Evolutionary conservation across 2,113 vertebrate genomes (phyloP).

Genomic region (Oncorhynchus kisutch): DNA sequence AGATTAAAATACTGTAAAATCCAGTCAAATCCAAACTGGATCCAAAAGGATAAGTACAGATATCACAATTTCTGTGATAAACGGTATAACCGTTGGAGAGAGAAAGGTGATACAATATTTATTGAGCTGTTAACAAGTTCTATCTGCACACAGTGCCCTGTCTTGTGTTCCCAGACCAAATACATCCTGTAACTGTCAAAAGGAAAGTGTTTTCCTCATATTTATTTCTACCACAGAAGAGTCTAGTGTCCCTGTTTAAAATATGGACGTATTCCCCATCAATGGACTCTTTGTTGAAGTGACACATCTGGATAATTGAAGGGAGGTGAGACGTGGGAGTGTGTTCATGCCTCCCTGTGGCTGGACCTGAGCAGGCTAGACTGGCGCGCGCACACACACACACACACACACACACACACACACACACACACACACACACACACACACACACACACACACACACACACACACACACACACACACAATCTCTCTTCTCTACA

Average conservation of each 20-base stretch:
- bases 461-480: too few species aligned
- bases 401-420: too few species aligned
- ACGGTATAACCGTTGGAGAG: not conserved
- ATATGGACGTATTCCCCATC: not conserved
- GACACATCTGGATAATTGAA: constrained; percentile 14
- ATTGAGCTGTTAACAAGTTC: not conserved
- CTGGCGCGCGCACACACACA: not conserved
- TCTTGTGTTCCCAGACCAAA: constrained; percentile 1
- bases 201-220: constrained; percentile 19
- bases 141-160: not conserved
- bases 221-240: constrained; percentile 11
- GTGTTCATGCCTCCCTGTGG: not conserved
- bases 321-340: not conserved
- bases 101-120: not conserved
- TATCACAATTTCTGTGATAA: not conserved
- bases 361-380: not conserved
- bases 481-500: too few species aligned
- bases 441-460: too few species aligned
- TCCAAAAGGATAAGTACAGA: too few species aligned
- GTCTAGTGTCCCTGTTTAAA: constrained; percentile 7
- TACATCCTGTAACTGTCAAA: constrained; percentile 1
- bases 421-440: too few species aligned
- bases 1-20: too few species aligned
- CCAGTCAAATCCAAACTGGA: too few species aligned
- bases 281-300: constrained; percentile 16